phyloP scores from a whole-genome alignment of 2,888 invertebrate genomes.

The Onchidella celtica region DNA sequence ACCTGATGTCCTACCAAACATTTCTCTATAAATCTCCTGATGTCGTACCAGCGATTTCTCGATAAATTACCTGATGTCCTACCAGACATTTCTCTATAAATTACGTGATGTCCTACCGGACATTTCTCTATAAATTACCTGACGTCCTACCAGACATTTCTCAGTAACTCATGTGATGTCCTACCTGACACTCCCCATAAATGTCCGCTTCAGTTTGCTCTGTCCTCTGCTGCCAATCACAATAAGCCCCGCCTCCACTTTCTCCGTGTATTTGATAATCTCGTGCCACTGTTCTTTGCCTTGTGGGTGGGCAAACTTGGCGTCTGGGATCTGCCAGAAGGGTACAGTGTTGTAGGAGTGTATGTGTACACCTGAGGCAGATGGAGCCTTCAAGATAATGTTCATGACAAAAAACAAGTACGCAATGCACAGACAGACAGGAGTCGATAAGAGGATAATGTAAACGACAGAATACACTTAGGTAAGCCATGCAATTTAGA shows the following conservation, averaged over 20 bases:
- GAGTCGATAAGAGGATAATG: no score
- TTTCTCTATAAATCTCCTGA: background rate
- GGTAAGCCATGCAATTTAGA: no score
- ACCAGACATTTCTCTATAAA: background rate
- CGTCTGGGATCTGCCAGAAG: slow-evolving; percentile 44
- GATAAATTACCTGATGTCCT: background rate
- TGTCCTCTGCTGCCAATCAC: slow-evolving; percentile 53
- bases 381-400: no score
- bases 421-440: no score
- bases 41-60: no score
- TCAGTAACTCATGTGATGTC: background rate
- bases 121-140: slow-evolving; percentile 44
- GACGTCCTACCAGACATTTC: background rate
- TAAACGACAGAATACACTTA: no score
- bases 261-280: slow-evolving; percentile 52
- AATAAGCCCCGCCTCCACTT: slow-evolving; percentile 48
- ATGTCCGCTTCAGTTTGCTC: slow-evolving; percentile 49
- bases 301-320: slow-evolving; percentile 49
- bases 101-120: slow-evolving; percentile 16
- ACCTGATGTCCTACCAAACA: no score
- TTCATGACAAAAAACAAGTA: no score
- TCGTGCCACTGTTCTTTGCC: slow-evolving; percentile 52
- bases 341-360: background rate
- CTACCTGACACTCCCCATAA: slow-evolving; percentile 50
- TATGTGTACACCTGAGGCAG: no score